Conservation (phyloP, 1,140 invertebrate genomes). For the Rhagoletis pomonella region DNA sequence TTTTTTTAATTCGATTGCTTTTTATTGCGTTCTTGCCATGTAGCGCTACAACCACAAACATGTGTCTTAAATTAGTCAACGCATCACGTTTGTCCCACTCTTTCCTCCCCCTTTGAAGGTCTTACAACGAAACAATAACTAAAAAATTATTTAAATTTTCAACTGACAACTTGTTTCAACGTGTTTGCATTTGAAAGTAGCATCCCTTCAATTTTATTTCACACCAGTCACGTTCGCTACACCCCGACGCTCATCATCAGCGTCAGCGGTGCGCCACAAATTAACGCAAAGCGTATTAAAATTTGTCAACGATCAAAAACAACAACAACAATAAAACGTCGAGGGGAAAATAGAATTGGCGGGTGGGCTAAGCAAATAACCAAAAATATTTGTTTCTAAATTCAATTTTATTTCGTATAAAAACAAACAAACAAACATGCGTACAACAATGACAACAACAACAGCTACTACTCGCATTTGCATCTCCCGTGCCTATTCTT, state of each 20-base stretch:
- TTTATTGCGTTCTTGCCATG: neutral
- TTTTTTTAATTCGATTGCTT: neutral
- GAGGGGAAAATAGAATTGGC: neutral
- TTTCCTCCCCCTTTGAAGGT: neutral
- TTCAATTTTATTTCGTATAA: conserved; percentile 43
- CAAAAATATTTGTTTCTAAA: conserved; percentile 44
- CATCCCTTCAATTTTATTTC: neutral
- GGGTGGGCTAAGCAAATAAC: conserved; percentile 43
- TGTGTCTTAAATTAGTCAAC: conserved; percentile 11
- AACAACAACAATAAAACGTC: neutral
- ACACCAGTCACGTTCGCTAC: neutral
- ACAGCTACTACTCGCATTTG: neutral
- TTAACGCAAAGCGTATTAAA: conserved; percentile 45
- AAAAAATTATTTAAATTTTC: neutral
- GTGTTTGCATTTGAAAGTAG: neutral
- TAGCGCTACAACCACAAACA: neutral
- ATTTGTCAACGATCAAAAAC: conserved; percentile 31
- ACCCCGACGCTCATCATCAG: neutral
- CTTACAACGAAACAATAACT: too few species aligned
- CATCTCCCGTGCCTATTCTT: too few species aligned
- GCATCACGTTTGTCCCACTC: neutral
- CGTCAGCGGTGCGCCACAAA: conserved; percentile 37
- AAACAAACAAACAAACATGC: conserved; percentile 32
- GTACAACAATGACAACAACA: neutral
- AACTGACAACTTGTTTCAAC: neutral